Base-by-base conservation (phyloP, 2,113 vertebrate genomes). In the Paramisgurnus dabryanus region DNA sequence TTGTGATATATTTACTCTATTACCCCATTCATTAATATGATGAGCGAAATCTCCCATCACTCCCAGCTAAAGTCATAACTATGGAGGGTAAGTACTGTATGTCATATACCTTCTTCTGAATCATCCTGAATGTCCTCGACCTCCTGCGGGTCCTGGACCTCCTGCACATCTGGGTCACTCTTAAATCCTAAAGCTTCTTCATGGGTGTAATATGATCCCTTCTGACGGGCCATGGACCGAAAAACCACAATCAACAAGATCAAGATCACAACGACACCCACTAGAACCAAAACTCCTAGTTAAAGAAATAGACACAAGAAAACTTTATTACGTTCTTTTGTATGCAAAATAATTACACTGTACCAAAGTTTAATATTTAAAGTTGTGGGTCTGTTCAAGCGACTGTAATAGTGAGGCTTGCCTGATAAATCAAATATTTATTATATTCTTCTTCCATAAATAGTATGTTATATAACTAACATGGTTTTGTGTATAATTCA, bases 141-240 rank as follows among this genome's bases (percentile, higher is more conserved):
- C 67, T 94, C 93, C 75, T 92, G 87, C 0, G 88, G 82, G 2
- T 95, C 94, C 65, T 92, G 91, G 69, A 94, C 87, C 53, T 94
- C 94, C 68, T 92, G 91, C 69, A 94, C 85, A 55, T 89, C 63
- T 0, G 92, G 90, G 82, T 94, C 94, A 0, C 86, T 90, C 86
- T 93, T 92, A 85, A 95, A 83, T 34, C 91, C 94, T 0, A 83
- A 81, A 0, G 92, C 93, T 0, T 92, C 93, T 0, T 96, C 95
- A 0, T 95, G 92, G 84, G 95, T 96, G 87, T 88, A 87, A 87
- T 96, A 96, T 0, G 92, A 94, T 72, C 95, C 94, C 82, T 94
- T 95, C 74, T 95, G 92, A 69, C 90, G 85, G 86, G 88, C 92
- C 84, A 91, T 39, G 85, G 92, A 94, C 1, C 87, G 76, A 0